Evolutionary conservation across 2,797 vertebrate genomes (phyloP).

Genomic region (Enteromius unitaeniatus): DNA sequence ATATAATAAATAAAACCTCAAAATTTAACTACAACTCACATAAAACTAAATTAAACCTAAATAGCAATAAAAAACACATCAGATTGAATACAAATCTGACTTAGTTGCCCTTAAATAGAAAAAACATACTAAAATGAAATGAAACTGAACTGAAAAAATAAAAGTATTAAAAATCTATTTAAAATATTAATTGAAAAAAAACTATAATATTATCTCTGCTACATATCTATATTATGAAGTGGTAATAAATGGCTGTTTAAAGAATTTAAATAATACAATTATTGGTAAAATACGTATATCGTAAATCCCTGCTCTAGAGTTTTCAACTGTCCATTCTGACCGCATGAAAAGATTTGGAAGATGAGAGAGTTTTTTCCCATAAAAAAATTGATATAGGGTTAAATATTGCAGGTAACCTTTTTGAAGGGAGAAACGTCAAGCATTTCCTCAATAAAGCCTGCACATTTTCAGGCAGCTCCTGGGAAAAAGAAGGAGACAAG

Average conservation of each 20-base stretch:
- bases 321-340: background rate
- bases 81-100: no score
- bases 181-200: background rate
- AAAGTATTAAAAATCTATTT: background rate
- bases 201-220: background rate
- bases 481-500: slow-evolving; percentile 45
- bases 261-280: background rate
- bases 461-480: slow-evolving; percentile 88
- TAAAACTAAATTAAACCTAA: no score
- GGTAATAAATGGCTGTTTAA: background rate
- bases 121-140: background rate
- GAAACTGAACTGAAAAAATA: background rate
- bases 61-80: no score
- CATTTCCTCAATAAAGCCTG: slow-evolving; percentile 88
- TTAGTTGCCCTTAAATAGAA: no score
- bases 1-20: no score
- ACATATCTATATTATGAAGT: background rate
- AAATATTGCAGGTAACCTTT: slow-evolving; percentile 75
- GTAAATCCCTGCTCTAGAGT: slow-evolving; percentile 6
- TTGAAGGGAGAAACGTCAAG: slow-evolving; percentile 91
- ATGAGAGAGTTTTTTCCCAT: no score
- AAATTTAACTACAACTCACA: no score
- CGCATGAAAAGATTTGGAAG: slow-evolving; percentile 17
- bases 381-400: background rate
- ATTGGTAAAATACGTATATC: background rate